These are phyloP conservation scores for Pteruthius melanotis DNA, from an alignment of 2,113 vertebrate genomes.

Conservation along the genomic window DNA sequence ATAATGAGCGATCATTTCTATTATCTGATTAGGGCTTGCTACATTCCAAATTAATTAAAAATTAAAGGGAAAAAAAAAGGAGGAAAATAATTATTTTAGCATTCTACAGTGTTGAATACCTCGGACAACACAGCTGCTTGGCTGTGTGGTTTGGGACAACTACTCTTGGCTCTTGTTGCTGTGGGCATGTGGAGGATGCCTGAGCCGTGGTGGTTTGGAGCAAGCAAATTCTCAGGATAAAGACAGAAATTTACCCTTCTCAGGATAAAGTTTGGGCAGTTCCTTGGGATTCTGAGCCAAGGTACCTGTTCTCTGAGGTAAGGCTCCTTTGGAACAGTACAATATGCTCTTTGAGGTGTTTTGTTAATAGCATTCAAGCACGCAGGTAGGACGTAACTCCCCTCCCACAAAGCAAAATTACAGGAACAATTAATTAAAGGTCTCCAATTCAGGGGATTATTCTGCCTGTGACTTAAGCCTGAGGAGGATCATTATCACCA, in stretches of 20 bases:
- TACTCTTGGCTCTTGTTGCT: background rate
- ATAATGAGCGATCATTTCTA: background rate
- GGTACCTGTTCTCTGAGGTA: background rate
- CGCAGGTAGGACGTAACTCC: background rate
- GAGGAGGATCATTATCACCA: slow-evolving; percentile 36
- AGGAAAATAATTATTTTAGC: background rate
- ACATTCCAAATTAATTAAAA: background rate
- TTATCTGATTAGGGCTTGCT: background rate
- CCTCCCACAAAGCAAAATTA: background rate
- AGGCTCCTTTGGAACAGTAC: slow-evolving; percentile 17
- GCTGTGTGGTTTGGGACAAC: background rate
- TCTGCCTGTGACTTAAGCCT: slow-evolving; percentile 38
- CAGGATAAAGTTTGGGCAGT: background rate
- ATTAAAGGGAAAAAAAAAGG: background rate
- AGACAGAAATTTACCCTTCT: background rate
- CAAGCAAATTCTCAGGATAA: background rate
- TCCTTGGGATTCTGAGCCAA: background rate
- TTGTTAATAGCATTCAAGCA: background rate
- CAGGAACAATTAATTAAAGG: slow-evolving; percentile 32
- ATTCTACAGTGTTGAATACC: background rate
- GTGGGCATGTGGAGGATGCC: background rate
- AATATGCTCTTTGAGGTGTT: background rate
- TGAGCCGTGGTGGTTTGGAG: background rate
- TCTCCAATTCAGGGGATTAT: slow-evolving; percentile 26
- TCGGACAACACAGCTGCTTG: background rate